Conservation (phyloP, 2,888 invertebrate genomes). For the Mythimna lalbum region DNA sequence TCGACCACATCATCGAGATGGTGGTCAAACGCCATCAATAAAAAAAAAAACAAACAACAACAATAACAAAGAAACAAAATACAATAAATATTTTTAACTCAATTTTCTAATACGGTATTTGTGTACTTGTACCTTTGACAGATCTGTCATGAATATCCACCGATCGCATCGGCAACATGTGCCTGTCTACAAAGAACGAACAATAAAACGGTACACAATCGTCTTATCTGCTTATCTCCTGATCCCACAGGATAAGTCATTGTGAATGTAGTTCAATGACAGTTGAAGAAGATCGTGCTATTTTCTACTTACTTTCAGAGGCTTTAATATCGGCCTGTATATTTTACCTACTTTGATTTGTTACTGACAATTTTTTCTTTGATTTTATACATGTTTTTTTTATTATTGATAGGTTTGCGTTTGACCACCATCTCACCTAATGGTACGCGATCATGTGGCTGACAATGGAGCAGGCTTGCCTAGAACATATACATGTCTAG, state of each 20-base stretch:
- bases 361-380: background rate
- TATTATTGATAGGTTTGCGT: no score
- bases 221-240: conserved; percentile 53
- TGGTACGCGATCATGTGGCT: no score
- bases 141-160: background rate
- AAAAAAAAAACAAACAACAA: no score
- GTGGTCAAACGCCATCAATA: no score
- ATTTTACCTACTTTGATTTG: conserved; percentile 16
- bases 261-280: conserved; percentile 49
- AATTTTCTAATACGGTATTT: no score
- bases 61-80: no score
- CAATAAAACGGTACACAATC: conserved; percentile 44
- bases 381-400: no score
- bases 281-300: conserved; percentile 38
- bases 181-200: conserved; percentile 28
- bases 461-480: no score
- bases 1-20: no score
- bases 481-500: no score
- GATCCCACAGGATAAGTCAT: conserved; percentile 50
- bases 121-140: background rate
- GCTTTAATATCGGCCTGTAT: conserved; percentile 6
- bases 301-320: conserved; percentile 44
- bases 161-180: conserved; percentile 4
- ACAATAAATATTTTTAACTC: no score
- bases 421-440: no score